Conservation (phyloP, 2,797 vertebrate genomes). For the Adrianichthys oophorus region DNA sequence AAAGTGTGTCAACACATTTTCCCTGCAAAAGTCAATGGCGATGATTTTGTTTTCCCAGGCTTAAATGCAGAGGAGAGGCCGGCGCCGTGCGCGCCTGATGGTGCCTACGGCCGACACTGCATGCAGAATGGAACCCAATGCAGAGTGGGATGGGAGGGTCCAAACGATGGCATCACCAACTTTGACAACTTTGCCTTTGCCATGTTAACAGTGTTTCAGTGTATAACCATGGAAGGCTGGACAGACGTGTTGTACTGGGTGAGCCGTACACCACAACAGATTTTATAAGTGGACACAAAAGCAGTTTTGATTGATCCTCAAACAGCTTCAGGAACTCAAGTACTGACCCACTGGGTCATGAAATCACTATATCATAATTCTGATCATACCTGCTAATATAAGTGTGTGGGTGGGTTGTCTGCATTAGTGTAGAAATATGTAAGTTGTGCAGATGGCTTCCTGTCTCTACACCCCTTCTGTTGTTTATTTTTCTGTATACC, state of each 20-base stretch:
- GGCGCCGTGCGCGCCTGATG: conserved; percentile 87
- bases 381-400: too few species aligned
- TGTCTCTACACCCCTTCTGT: conserved; percentile 57
- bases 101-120: conserved; percentile 91
- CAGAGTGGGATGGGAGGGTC: conserved; percentile 89
- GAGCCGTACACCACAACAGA: conserved; percentile 68
- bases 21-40: background rate
- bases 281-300: conserved; percentile 4
- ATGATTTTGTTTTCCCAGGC: conserved; percentile 60
- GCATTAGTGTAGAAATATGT: conserved; percentile 30
- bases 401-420: conserved; percentile 1
- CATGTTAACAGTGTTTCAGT: conserved; percentile 98
- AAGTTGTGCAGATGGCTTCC: conserved; percentile 36
- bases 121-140: conserved; percentile 80
- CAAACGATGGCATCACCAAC: conserved; percentile 97
- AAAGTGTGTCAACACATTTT: background rate
- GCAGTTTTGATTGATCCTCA: too few species aligned
- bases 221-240: conserved; percentile 99
- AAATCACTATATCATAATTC: too few species aligned
- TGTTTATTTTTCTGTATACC: conserved; percentile 21
- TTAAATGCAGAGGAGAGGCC: conserved; percentile 86
- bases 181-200: conserved; percentile 99
- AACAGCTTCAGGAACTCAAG: too few species aligned
- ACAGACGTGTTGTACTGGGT: conserved; percentile 98
- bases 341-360: too few species aligned